phyloP scores from a whole-genome alignment of 2,888 invertebrate genomes.

The Lasioglossum morio region DNA sequence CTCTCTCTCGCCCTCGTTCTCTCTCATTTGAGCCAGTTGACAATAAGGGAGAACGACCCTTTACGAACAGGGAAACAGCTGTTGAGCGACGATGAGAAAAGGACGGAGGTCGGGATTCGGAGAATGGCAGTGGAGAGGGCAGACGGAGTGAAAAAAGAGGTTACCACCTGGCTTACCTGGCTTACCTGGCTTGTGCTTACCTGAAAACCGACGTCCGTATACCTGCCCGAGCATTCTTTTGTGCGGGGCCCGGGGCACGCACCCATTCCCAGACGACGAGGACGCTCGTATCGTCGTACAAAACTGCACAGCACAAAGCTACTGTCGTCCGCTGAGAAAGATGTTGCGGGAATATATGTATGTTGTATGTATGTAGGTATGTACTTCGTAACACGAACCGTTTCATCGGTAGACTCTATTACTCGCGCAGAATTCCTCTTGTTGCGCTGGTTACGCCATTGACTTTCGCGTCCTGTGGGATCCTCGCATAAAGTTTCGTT shows the following conservation, averaged over 20 bases:
- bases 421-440: neutral
- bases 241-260: constrained; percentile 70
- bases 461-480: constrained; percentile 22
- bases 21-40: constrained; percentile 70
- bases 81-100: constrained; percentile 77
- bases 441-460: constrained; percentile 8
- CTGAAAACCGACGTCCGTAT: constrained; percentile 76
- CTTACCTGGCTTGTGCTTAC: constrained; percentile 82
- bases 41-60: constrained; percentile 78
- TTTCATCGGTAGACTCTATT: neutral
- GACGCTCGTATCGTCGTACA: constrained; percentile 39
- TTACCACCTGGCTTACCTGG: constrained; percentile 84
- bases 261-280: constrained; percentile 66
- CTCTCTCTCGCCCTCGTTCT: constrained; percentile 26
- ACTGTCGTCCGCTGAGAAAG: constrained; percentile 66
- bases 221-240: constrained; percentile 79
- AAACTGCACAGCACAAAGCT: constrained; percentile 62
- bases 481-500: constrained; percentile 17
- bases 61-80: constrained; percentile 83
- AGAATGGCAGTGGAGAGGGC: constrained; percentile 59
- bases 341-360: constrained; percentile 63
- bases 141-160: constrained; percentile 76
- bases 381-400: constrained; percentile 34
- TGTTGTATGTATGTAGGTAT: neutral
- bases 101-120: constrained; percentile 60